Conservation (phyloP, 2,113 vertebrate genomes). For the Catharus fuscescens region DNA sequence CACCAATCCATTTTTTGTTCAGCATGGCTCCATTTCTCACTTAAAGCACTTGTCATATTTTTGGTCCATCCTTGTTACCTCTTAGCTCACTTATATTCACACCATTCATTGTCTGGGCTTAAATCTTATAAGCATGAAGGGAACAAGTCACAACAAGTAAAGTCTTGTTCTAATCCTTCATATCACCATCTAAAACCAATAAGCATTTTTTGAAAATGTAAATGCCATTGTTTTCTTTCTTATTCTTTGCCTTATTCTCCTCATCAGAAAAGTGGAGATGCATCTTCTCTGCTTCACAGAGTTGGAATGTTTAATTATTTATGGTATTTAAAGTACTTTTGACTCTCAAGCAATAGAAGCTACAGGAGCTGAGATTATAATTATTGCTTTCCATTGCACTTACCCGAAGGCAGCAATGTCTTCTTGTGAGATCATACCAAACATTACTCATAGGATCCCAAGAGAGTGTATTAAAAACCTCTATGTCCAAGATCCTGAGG, state of each 20-base stretch:
- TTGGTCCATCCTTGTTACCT: background rate
- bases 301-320: slow-evolving; percentile 53
- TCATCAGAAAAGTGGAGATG: background rate
- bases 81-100: background rate
- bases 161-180: background rate
- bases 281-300: slow-evolving; percentile 7
- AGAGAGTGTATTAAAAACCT: slow-evolving; percentile 40
- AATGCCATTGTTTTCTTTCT: slow-evolving; percentile 7
- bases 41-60: background rate
- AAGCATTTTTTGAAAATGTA: background rate
- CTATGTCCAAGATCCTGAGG: slow-evolving; percentile 35
- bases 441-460: slow-evolving; percentile 38
- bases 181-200: slow-evolving; percentile 29
- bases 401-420: slow-evolving; percentile 21
- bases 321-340: slow-evolving; percentile 45
- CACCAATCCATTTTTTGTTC: background rate
- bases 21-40: background rate
- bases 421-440: slow-evolving; percentile 29
- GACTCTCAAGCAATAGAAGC: slow-evolving; percentile 16
- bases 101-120: background rate
- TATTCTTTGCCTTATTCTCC: background rate
- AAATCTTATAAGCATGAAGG: background rate
- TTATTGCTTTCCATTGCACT: slow-evolving; percentile 26
- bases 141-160: background rate
- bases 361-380: slow-evolving; percentile 27